Base-by-base conservation (phyloP, 2,888 invertebrate genomes). In the Leptinotarsa haldemani region DNA sequence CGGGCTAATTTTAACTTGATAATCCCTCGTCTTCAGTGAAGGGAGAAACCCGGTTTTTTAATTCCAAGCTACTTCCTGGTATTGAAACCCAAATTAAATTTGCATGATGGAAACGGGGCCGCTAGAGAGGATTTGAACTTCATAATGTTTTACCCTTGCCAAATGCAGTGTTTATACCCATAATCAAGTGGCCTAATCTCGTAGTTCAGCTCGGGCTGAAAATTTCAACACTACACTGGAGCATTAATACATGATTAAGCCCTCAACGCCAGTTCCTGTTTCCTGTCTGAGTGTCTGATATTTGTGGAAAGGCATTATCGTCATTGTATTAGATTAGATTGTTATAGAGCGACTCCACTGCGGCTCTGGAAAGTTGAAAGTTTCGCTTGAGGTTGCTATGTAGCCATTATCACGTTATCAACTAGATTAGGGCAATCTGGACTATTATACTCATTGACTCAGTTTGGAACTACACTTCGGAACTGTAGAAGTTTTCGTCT, bases 381-480 rank as follows among this genome's bases (percentile, higher is more conserved):
- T 76, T 76, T 66, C 71, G 65, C 68, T 68, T 61, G 71, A 72
- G 72, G 74, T 74, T 74, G 70, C 71, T 65, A 56, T 64, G 68
- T 3, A 61, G 71, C 74, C 58, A 74, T 76, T 71, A 76, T 76
- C 74, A 65, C 72, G 61, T 72, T 74, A 76, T 74, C 76, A 72
- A 70, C 70, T 53, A 69, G 71, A 76, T 74, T 74, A 72, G 47
- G 72, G 70, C 65, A 74, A 74, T 72, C 74, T 69, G 68, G 71
- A 72, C 71, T 74, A 74, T 76, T 76, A 76, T 70, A 66, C 69
- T 76, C 69, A 76, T 74, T 72, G 72, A 74, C 69, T 76, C 65
- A 72, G 74, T 52, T 63, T 68, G 9, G 2, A 40, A 40, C 40
- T 40, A 40, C 12, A 76, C 68, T 76, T 76, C 52, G 48, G 16